phyloP scores from a whole-genome alignment of 2,797 vertebrate genomes.

The Ataeniobius toweri region DNA sequence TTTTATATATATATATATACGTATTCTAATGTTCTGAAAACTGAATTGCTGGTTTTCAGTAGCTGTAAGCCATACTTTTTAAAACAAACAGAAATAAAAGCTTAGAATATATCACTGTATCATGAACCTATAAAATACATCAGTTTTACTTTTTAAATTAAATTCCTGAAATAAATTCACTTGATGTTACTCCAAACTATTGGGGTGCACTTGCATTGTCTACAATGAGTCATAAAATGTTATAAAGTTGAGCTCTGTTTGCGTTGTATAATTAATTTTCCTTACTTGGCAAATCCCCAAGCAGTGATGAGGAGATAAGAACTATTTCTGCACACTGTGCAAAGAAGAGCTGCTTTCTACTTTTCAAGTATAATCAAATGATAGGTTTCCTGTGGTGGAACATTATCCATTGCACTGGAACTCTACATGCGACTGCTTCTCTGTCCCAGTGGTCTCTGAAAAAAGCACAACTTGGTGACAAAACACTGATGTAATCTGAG shows the following conservation, averaged over 20 bases:
- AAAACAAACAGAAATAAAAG: neutral
- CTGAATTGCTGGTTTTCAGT: no score
- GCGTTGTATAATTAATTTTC: neutral
- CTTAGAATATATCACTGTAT: neutral
- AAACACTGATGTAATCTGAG: constrained; percentile 41
- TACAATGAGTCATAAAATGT: neutral
- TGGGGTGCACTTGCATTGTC: neutral
- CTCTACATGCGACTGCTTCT: neutral
- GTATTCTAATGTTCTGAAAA: neutral
- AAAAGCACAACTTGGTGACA: constrained; percentile 42
- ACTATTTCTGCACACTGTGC: neutral
- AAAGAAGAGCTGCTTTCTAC: neutral
- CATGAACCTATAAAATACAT: neutral
- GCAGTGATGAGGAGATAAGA: neutral
- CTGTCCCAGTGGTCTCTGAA: constrained; percentile 15
- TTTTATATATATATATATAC: neutral
- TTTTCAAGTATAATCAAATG: neutral
- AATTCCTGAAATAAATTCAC: neutral
- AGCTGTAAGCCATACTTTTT: neutral
- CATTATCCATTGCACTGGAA: neutral
- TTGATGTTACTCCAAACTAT: neutral
- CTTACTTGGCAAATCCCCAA: neutral
- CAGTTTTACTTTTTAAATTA: neutral
- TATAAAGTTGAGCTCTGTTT: neutral
- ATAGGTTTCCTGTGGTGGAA: neutral